Percentiles rank a stretch among this genome's conserved stretches.
phyloP scores from a whole-genome alignment of 2,888 invertebrate species.

The Tinea semifulvella region DNA sequence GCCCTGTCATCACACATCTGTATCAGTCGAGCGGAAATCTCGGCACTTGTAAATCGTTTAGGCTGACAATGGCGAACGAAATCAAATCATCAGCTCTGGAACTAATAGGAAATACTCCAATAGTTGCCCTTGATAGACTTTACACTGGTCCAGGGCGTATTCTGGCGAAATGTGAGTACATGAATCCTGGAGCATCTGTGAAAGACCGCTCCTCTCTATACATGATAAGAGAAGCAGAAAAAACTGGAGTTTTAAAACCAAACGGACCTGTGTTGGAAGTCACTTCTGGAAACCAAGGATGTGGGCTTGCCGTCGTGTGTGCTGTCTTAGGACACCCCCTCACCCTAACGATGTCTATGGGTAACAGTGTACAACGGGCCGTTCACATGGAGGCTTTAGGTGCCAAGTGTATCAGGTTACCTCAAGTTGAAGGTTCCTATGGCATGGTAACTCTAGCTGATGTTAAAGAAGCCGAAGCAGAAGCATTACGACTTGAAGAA shows the following conservation, averaged over 20 bases:
- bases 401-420: slow-evolving; percentile 46
- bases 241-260: slow-evolving; percentile 38
- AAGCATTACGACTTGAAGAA: slow-evolving; percentile 36
- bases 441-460: slow-evolving; percentile 52
- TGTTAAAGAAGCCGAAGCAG: slow-evolving; percentile 43
- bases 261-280: slow-evolving; percentile 46
- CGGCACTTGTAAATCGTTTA: not conserved
- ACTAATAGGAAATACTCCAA: slow-evolving; percentile 53
- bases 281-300: slow-evolving; percentile 57
- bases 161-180: slow-evolving; percentile 56
- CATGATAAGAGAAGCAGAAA: slow-evolving; percentile 42
- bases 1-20: not conserved
- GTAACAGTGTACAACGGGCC: slow-evolving; percentile 52
- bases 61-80: slow-evolving; percentile 31
- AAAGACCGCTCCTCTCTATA: slow-evolving; percentile 51
- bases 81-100: slow-evolving; percentile 53
- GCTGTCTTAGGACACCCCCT: slow-evolving; percentile 50
- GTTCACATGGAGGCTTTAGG: slow-evolving; percentile 58
- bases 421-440: slow-evolving; percentile 54
- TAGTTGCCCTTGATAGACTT: slow-evolving; percentile 52
- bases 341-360: slow-evolving; percentile 51
- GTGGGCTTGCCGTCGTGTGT: slow-evolving; percentile 54
- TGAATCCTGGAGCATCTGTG: slow-evolving; percentile 57
- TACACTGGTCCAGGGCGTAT: slow-evolving; percentile 50
- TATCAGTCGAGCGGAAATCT: not conserved